Percentiles rank a stretch among this genome's conserved stretches.
phyloP scores from a whole-genome alignment of 2,113 vertebrate genomes.

The Globicephala melas region DNA sequence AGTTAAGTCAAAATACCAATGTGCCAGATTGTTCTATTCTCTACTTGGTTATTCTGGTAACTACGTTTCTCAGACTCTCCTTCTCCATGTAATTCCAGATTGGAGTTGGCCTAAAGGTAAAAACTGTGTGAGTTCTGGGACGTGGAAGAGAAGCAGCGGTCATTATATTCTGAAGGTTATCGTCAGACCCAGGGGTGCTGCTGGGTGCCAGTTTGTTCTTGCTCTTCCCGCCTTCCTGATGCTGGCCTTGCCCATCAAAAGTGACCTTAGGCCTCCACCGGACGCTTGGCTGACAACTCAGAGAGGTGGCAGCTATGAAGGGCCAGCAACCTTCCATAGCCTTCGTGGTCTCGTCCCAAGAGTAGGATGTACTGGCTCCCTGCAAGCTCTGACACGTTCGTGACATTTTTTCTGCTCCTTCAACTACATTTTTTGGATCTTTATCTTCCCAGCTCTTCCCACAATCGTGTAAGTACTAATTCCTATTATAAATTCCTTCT shows the following conservation, averaged over 20 bases:
- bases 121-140: background rate
- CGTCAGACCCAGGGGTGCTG: accelerated
- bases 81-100: background rate
- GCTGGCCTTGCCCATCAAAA: background rate
- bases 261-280: background rate
- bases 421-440: background rate
- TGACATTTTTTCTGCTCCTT: background rate
- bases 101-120: background rate
- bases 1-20: background rate
- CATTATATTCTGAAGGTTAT: background rate
- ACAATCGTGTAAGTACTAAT: background rate
- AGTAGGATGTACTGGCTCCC: background rate
- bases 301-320: background rate
- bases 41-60: background rate
- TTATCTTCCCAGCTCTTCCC: background rate
- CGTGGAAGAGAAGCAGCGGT: background rate
- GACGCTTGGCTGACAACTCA: background rate
- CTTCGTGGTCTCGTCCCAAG: background rate
- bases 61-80: background rate
- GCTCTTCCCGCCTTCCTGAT: background rate
- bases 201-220: background rate
- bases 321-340: background rate
- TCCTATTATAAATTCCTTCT: background rate
- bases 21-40: background rate
- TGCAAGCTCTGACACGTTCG: background rate